Percentiles rank a stretch among this genome's conserved stretches.
phyloP scores from a whole-genome alignment of 2,113 vertebrate species.

The Ceratotherium simum region DNA sequence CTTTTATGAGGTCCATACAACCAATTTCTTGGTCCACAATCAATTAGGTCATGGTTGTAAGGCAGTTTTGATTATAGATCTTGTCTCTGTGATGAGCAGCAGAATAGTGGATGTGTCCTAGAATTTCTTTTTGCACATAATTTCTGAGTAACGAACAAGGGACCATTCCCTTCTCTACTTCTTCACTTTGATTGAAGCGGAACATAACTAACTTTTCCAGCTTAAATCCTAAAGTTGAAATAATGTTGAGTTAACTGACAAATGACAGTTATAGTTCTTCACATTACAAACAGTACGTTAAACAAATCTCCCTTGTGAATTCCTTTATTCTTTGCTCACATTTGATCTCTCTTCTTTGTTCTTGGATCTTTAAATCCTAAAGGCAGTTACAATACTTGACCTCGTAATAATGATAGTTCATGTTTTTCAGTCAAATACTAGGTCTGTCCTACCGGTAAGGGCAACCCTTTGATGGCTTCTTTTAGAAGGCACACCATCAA shows the following conservation, averaged over 20 bases:
- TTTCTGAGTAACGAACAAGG: not conserved
- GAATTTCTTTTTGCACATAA: not conserved
- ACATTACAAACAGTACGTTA: not conserved
- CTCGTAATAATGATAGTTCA: slow-evolving; percentile 6
- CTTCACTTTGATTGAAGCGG: not conserved
- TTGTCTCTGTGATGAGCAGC: not conserved
- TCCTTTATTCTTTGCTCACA: not conserved
- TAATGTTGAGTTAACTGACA: slow-evolving; percentile 27
- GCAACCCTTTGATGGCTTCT: slow-evolving; percentile 12
- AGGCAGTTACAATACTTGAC: slow-evolving; percentile 26
- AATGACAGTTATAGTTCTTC: not conserved
- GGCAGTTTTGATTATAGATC: not conserved
- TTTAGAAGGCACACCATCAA: not conserved
- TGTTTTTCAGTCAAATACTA: not conserved
- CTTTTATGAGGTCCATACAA: not conserved
- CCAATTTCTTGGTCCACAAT: not conserved
- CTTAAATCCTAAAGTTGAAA: slow-evolving; percentile 9
- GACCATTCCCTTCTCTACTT: not conserved
- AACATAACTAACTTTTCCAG: not conserved
- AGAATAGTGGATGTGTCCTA: not conserved
- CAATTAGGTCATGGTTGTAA: not conserved
- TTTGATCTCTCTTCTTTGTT: slow-evolving; percentile 45
- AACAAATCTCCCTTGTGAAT: not conserved
- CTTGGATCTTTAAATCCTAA: slow-evolving; percentile 10
- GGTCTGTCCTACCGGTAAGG: not conserved